phyloP scores from a whole-genome alignment of 1,140 invertebrate species.

The Ericerus pela region DNA sequence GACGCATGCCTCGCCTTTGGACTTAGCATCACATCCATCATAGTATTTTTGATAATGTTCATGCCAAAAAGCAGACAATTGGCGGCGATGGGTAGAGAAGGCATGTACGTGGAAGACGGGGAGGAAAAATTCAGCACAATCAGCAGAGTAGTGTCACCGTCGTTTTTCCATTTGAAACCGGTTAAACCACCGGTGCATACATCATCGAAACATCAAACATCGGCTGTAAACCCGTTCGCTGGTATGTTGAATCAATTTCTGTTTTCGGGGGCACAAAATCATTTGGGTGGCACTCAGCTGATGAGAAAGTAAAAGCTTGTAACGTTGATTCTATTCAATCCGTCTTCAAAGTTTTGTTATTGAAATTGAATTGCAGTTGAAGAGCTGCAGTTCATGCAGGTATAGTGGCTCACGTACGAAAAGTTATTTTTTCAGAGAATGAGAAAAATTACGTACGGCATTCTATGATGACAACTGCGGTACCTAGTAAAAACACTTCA shows the following conservation, averaged over 20 bases:
- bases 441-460: too few species aligned
- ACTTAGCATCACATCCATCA: conserved; percentile 58
- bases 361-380: too few species aligned
- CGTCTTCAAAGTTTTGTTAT: too few species aligned
- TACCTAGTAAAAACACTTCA: too few species aligned
- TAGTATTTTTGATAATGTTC: conserved; percentile 84
- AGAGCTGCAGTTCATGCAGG: too few species aligned
- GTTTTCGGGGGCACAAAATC: too few species aligned
- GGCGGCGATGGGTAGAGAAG: conserved; percentile 70
- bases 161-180: conserved; percentile 81
- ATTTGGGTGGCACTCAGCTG: too few species aligned
- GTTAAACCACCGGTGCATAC: conserved; percentile 38
- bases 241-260: conserved; percentile 1
- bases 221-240: conserved; percentile 21
- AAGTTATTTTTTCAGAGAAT: too few species aligned
- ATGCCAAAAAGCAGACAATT: conserved; percentile 82
- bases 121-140: conserved; percentile 60
- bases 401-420: too few species aligned
- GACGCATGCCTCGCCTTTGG: conserved; percentile 81
- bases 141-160: conserved; percentile 61
- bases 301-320: too few species aligned
- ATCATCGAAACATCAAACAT: conserved; percentile 8
- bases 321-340: too few species aligned
- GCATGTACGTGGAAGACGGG: conserved; percentile 59
- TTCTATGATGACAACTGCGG: too few species aligned